Conservation (phyloP, 1,140 invertebrate genomes). For the Trichonephila clavipes region DNA sequence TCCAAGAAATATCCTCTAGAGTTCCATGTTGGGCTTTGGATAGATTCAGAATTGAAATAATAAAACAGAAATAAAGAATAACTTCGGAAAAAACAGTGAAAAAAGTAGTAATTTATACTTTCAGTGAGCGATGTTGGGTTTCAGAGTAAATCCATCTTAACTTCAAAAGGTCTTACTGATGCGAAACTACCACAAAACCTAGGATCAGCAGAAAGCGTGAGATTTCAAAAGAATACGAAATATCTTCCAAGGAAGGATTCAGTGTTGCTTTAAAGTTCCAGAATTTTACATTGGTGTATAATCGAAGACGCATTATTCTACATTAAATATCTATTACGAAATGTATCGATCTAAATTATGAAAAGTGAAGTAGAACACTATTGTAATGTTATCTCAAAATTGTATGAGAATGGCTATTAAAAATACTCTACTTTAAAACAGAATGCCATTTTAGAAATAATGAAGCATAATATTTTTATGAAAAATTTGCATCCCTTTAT, state of each 20-base stretch:
- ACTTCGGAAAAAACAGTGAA: neutral
- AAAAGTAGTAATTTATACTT: neutral
- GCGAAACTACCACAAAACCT: neutral
- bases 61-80: neutral
- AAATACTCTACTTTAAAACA: too few relatives aligned
- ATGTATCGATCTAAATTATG: too few relatives aligned
- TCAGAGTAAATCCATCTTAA: neutral
- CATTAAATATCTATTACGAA: too few relatives aligned
- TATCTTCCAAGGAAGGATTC: neutral
- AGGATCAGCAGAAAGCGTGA: neutral
- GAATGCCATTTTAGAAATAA: too few relatives aligned
- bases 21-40: neutral
- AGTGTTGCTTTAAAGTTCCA: too few relatives aligned
- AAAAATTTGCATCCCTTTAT: too few relatives aligned
- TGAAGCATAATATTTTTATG: too few relatives aligned
- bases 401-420: too few relatives aligned
- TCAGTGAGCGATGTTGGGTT: neutral
- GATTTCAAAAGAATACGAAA: neutral
- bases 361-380: too few relatives aligned
- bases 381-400: too few relatives aligned
- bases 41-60: slow-evolving; percentile 11
- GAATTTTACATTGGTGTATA: too few relatives aligned
- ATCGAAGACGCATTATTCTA: too few relatives aligned
- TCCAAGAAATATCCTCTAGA: slow-evolving; percentile 37
- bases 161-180: neutral